These are phyloP conservation scores for Capitulum mitella DNA, from an alignment of 2,888 invertebrate genomes.

Conservation along the genomic window DNA sequence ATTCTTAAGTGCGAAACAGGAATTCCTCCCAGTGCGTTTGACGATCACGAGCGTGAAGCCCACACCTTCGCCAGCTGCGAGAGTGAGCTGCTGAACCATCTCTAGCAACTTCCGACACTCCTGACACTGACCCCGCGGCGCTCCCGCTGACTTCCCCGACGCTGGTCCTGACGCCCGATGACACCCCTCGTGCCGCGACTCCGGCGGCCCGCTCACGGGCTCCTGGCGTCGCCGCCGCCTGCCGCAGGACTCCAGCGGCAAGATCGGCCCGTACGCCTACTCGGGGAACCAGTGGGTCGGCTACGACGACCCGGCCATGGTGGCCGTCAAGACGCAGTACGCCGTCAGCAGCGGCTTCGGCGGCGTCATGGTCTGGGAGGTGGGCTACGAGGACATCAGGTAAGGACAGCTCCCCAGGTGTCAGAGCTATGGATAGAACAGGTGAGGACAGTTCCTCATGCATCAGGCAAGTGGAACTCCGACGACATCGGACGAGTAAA, in stretches of 20 bases:
- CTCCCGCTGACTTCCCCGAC: no score
- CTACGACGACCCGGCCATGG: slow-evolving; percentile 42
- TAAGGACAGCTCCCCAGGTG: background rate
- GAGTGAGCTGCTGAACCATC: no score
- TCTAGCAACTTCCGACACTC: no score
- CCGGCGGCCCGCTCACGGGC: no score
- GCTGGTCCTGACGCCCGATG: no score
- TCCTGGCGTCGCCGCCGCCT: no score
- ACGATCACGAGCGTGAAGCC: no score
- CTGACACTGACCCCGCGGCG: no score
- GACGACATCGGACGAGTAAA: background rate
- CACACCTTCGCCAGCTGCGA: no score
- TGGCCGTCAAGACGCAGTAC: slow-evolving; percentile 38
- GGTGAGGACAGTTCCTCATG: background rate
- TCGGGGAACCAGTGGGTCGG: slow-evolving; percentile 43
- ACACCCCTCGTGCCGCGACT: no score
- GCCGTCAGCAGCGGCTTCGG: slow-evolving; percentile 22
- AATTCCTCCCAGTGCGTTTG: no score
- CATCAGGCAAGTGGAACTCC: background rate
- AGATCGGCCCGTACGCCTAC: slow-evolving; percentile 40
- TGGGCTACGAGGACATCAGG: slow-evolving; percentile 13
- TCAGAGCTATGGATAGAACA: background rate
- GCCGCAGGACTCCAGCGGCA: background rate
- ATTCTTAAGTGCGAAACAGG: no score
- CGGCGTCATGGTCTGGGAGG: slow-evolving; percentile 27